These are phyloP conservation scores for Tokudaia muenninki DNA, from an alignment of 2,797 vertebrate species.

Conservation along the genomic window DNA sequence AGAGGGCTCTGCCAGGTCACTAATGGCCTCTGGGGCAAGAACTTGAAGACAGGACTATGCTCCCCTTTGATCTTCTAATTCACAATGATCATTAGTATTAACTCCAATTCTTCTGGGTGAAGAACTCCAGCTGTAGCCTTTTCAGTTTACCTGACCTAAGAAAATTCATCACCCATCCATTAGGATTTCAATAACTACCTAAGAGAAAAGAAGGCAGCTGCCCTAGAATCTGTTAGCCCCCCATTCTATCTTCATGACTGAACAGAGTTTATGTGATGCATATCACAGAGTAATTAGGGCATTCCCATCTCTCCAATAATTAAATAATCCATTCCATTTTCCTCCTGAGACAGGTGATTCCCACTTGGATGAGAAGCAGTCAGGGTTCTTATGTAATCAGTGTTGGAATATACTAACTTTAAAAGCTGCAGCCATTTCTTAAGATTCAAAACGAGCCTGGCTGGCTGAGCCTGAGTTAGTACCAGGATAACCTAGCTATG, in stretches of 20 bases:
- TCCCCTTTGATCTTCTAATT: constrained; percentile 85
- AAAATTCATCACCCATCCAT: constrained; percentile 84
- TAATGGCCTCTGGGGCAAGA: constrained; percentile 84
- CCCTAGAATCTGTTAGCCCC: constrained; percentile 75
- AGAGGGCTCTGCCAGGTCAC: constrained; percentile 79
- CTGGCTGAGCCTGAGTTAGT: neutral
- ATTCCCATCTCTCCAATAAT: constrained; percentile 62
- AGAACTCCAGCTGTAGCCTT: constrained; percentile 85
- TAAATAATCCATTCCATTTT: constrained; percentile 59
- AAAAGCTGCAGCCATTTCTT: constrained; percentile 38
- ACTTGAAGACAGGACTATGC: constrained; percentile 78
- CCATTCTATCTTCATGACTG: constrained; percentile 59
- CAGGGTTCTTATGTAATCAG: constrained; percentile 24
- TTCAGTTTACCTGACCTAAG: constrained; percentile 85
- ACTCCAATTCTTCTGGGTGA: constrained; percentile 85
- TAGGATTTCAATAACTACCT: constrained; percentile 82
- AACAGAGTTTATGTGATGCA: constrained; percentile 66
- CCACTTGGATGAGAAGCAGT: constrained; percentile 22
- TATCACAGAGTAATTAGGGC: constrained; percentile 68
- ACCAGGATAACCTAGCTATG: constrained; percentile 40
- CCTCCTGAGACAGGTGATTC: constrained; percentile 52
- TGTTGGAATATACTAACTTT: constrained; percentile 55
- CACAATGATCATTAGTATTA: constrained; percentile 85
- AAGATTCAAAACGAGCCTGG: constrained; percentile 56
- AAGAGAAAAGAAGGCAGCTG: constrained; percentile 80